Base-by-base conservation (phyloP, 2,888 invertebrate species). In the Sinotaia quadrata region DNA sequence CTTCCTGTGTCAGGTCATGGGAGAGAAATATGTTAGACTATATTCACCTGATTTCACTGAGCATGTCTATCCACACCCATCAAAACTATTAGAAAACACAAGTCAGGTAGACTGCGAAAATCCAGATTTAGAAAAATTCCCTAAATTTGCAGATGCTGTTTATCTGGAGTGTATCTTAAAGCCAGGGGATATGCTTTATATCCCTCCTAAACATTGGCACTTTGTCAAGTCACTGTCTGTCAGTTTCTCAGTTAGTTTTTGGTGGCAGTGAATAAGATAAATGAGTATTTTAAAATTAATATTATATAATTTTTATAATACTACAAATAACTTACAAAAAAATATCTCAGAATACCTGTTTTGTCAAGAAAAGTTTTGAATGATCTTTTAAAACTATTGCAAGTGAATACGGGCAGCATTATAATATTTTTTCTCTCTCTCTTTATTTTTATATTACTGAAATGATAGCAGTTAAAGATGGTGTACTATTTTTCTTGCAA, bases 191-290 rank as follows among this genome's bases (percentile, higher is more conserved):
- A 94, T 96, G 90, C 88, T 99, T 63, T 99, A 94, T 85, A 96
- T 99, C 78, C 99, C 99, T 18, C 93, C 94, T 3, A 93, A 93
- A 85, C 97, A 96, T 94, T 99, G 98, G 98, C 99, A 99, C 90
- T 96, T 94, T 90, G 95, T 99, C 5, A 92, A 93, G 75, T 93
- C 97, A 0, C 89, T 97, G 52, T 92, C 93, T 44, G 91, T 93
- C 49, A 97, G 97, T 87, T 97, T 98, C 88, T 98, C 98, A 21
- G 94, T 98, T 0, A 98, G 97, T 88, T 98, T 97, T 90, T 99
- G 98, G 98, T 98, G 96, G 95, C 89, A 92, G 84, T 94, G 88
- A 91, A 18, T 8, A 10, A 56, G 31, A 8, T 4, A 57, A 47
- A 18, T 21, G 47, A 1, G 18, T 15, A 12, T 18, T 47, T 8